Conservation (phyloP, 2,888 invertebrate genomes). For the Mystacides longicornis region DNA sequence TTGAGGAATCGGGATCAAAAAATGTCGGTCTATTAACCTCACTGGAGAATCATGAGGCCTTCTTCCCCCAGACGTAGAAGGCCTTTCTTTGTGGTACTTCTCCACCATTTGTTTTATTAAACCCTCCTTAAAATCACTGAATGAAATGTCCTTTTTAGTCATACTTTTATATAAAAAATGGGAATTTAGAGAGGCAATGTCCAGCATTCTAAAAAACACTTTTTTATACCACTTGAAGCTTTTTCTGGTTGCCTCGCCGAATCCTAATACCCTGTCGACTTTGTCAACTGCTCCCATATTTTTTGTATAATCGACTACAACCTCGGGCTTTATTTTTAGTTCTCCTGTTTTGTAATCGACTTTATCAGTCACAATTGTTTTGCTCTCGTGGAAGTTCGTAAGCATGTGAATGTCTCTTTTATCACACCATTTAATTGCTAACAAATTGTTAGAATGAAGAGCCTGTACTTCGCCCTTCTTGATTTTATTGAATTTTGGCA, state of each 20-base stretch:
- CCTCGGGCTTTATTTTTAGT: neutral
- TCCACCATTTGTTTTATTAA: no score
- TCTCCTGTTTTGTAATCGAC: neutral
- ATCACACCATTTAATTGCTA: conserved; percentile 2
- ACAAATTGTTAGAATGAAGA: neutral
- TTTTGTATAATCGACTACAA: neutral
- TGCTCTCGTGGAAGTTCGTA: neutral
- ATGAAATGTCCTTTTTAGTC: no score
- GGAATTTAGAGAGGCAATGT: no score
- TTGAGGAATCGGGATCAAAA: no score
- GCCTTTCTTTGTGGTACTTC: no score
- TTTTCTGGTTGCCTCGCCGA: neutral
- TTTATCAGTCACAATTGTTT: neutral
- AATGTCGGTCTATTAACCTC: no score
- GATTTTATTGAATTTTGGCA: conserved; percentile 10
- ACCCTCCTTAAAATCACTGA: no score
- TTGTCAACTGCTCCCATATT: conserved; percentile 1
- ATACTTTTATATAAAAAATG: no score
- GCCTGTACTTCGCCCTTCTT: neutral
- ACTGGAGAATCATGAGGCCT: no score
- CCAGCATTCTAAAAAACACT: neutral
- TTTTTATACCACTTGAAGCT: conserved; percentile 6
- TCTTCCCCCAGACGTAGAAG: no score
- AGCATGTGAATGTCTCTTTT: conserved; percentile 4
- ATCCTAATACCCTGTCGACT: neutral